phyloP scores from a whole-genome alignment of 2,888 invertebrate genomes.

The Ethmia dodecea region DNA sequence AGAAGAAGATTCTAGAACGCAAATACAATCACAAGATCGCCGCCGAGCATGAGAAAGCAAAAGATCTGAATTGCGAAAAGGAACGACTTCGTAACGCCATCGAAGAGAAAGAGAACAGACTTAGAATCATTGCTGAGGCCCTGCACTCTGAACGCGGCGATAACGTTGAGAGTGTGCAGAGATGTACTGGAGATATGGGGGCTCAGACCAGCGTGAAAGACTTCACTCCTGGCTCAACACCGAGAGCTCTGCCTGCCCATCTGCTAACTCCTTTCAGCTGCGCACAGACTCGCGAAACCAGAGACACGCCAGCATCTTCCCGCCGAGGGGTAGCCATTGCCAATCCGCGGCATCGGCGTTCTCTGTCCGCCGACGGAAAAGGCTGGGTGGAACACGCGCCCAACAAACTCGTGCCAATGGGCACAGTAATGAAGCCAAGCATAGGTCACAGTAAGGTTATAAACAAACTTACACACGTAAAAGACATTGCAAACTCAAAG shows the following conservation, averaged over 20 bases:
- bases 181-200: slow-evolving; percentile 44
- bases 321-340: slow-evolving; percentile 81
- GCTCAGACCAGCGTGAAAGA: slow-evolving; percentile 55
- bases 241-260: slow-evolving; percentile 64
- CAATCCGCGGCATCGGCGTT: slow-evolving; percentile 86
- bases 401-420: slow-evolving; percentile 85
- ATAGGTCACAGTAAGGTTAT: slow-evolving; percentile 90
- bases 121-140: slow-evolving; percentile 61
- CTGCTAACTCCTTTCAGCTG: slow-evolving; percentile 58
- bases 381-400: slow-evolving; percentile 95
- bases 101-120: slow-evolving; percentile 65
- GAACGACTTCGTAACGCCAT: slow-evolving; percentile 50
- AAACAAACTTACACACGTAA: slow-evolving; percentile 87
- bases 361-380: slow-evolving; percentile 86
- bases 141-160: slow-evolving; percentile 48
- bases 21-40: slow-evolving; percentile 81
- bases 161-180: slow-evolving; percentile 27
- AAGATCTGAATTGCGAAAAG: slow-evolving; percentile 76
- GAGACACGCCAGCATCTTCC: slow-evolving; percentile 52
- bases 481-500: slow-evolving; percentile 83
- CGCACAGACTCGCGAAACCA: slow-evolving; percentile 32
- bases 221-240: slow-evolving; percentile 64
- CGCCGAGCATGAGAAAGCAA: slow-evolving; percentile 85
- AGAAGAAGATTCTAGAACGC: slow-evolving; percentile 75
- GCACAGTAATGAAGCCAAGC: slow-evolving; percentile 93